These are phyloP conservation scores for Adineta ricciae DNA, from an alignment of 2,888 invertebrate genomes.

Conservation along the genomic window DNA sequence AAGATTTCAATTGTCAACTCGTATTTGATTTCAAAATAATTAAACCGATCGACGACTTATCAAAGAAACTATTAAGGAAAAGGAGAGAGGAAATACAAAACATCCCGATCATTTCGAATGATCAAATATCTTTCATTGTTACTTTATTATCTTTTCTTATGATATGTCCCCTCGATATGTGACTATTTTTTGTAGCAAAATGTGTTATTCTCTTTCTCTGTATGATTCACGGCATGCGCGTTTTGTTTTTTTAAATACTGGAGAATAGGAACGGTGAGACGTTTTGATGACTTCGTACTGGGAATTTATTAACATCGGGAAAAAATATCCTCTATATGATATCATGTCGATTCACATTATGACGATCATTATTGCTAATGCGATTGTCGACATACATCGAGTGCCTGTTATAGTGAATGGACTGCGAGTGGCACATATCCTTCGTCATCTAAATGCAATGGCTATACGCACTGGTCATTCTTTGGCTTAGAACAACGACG, in stretches of 20 bases:
- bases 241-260: slow-evolving; percentile 78
- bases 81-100: no score
- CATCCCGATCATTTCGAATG: no score
- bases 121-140: no score
- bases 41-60: no score
- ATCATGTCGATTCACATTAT: background rate
- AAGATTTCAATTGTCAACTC: background rate
- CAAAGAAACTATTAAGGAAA: no score
- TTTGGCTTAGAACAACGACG: background rate
- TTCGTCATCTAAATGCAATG: background rate
- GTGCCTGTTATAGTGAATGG: background rate
- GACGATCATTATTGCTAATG: background rate
- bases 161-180: no score
- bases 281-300: no score
- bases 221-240: background rate
- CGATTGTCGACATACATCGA: background rate
- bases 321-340: background rate
- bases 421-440: background rate
- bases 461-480: background rate
- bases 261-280: no score
- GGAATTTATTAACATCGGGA: no score
- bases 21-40: background rate
- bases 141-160: no score
- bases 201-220: no score
- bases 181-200: no score